These are phyloP conservation scores for Trogon melanurus DNA, from an alignment of 2,113 vertebrate genomes.

Conservation along the genomic window DNA sequence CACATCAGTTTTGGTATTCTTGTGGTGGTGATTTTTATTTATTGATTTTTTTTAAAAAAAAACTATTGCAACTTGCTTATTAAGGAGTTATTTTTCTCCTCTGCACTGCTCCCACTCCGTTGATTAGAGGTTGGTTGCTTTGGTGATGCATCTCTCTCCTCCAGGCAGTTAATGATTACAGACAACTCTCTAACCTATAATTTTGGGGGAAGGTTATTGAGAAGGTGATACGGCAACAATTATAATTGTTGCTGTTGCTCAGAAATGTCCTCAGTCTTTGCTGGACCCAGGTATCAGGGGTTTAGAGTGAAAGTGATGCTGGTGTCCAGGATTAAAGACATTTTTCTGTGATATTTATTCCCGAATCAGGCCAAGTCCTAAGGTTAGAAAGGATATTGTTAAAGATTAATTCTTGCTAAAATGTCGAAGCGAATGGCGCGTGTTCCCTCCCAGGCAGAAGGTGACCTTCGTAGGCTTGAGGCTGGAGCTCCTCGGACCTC, in stretches of 20 bases:
- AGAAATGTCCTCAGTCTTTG: background rate
- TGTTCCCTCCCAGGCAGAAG: background rate
- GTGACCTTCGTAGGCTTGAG: background rate
- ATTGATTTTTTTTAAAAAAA: background rate
- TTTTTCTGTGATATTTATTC: background rate
- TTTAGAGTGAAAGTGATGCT: background rate
- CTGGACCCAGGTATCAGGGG: background rate
- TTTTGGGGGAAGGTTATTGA: slow-evolving; percentile 51
- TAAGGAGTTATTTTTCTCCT: slow-evolving; percentile 27
- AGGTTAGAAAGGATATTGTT: no score
- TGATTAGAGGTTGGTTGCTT: slow-evolving; percentile 52
- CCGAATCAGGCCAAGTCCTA: rapidly evolving
- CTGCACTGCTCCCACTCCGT: background rate
- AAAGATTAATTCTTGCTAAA: background rate
- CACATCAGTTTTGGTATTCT: background rate
- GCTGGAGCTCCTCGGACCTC: background rate
- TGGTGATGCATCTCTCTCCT: background rate
- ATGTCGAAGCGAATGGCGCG: background rate
- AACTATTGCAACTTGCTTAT: background rate
- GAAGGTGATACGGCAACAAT: slow-evolving; percentile 33
- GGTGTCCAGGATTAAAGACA: background rate
- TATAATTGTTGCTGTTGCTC: background rate
- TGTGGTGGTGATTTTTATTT: background rate
- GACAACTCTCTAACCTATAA: slow-evolving; percentile 24
- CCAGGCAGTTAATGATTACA: slow-evolving; percentile 54